Conservation (phyloP, 2,113 vertebrate species). For the Oreocharis arfaki region DNA sequence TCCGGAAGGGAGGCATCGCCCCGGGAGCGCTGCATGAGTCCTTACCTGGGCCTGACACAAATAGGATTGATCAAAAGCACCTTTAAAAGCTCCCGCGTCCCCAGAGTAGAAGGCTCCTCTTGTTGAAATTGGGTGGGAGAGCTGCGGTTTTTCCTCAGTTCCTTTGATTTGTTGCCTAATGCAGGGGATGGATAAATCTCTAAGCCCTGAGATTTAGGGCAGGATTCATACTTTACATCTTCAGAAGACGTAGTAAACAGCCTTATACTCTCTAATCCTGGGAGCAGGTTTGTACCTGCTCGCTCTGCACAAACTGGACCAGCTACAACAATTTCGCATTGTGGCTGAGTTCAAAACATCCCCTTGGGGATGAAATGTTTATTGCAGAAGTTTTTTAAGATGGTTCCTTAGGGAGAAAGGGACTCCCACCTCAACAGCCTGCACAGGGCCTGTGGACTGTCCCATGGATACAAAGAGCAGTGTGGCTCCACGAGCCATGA, state of each 20-base stretch:
- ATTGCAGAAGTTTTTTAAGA: constrained; percentile 47
- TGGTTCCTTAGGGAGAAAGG: neutral
- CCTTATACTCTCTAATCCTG: constrained; percentile 63
- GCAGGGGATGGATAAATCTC: constrained; percentile 71
- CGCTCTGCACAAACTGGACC: constrained; percentile 50
- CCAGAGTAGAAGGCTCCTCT: constrained; percentile 11
- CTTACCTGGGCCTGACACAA: constrained; percentile 24
- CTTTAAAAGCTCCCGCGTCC: constrained; percentile 7
- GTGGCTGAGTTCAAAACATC: constrained; percentile 50
- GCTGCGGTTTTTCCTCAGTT: constrained; percentile 65
- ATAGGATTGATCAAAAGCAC: constrained; percentile 47
- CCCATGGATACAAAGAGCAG: neutral
- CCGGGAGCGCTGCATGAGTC: neutral
- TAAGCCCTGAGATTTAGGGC: constrained; percentile 72
- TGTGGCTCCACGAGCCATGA: accelerated
- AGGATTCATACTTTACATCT: constrained; percentile 68
- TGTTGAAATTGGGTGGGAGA: constrained; percentile 61
- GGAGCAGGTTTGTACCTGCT: constrained; percentile 74
- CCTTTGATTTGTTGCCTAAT: constrained; percentile 78
- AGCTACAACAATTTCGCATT: constrained; percentile 53
- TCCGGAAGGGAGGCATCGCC: neutral
- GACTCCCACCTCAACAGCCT: neutral
- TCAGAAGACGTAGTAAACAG: constrained; percentile 71
- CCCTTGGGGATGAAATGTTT: constrained; percentile 56
- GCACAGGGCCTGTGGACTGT: neutral